These are phyloP conservation scores for Caenorhabditis doughertyi DNA, from an alignment of 2,888 invertebrate species.

Conservation along the genomic window DNA sequence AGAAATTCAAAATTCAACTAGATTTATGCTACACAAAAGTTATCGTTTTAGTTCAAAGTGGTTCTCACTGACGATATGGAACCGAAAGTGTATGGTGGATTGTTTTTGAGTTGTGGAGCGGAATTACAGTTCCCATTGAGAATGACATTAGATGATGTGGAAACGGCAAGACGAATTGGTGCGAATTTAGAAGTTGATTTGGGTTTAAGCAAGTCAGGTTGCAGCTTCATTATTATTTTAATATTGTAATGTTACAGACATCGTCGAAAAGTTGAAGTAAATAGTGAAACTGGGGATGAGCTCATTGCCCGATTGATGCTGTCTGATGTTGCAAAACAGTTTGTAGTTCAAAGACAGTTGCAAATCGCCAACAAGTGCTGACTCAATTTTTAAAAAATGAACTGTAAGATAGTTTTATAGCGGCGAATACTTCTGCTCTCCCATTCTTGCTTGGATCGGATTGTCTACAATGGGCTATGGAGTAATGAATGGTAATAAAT, in stretches of 20 bases:
- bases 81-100: conserved; percentile 72
- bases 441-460: conserved; percentile 70
- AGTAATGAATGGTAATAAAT: conserved; percentile 51
- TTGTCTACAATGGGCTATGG: conserved; percentile 66
- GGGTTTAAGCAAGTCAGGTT: conserved; percentile 73
- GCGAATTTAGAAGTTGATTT: conserved; percentile 74
- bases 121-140: conserved; percentile 74
- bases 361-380: conserved; percentile 71
- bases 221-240: too few species aligned
- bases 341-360: conserved; percentile 70
- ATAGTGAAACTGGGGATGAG: conserved; percentile 71
- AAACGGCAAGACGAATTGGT: conserved; percentile 69
- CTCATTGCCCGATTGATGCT: conserved; percentile 71
- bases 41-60: conserved; percentile 57
- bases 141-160: conserved; percentile 71
- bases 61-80: conserved; percentile 71
- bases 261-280: conserved; percentile 72
- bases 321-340: conserved; percentile 72
- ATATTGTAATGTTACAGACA: conserved; percentile 59
- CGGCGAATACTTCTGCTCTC: conserved; percentile 69
- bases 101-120: conserved; percentile 72
- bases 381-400: neutral
- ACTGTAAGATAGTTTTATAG: conserved; percentile 52
- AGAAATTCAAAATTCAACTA: neutral
- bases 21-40: too few species aligned